Evolutionary conservation across 1,140 invertebrate species (phyloP), one percentile per base, ranked within the genome.

Genomic region (Cherax destructor): DNA sequence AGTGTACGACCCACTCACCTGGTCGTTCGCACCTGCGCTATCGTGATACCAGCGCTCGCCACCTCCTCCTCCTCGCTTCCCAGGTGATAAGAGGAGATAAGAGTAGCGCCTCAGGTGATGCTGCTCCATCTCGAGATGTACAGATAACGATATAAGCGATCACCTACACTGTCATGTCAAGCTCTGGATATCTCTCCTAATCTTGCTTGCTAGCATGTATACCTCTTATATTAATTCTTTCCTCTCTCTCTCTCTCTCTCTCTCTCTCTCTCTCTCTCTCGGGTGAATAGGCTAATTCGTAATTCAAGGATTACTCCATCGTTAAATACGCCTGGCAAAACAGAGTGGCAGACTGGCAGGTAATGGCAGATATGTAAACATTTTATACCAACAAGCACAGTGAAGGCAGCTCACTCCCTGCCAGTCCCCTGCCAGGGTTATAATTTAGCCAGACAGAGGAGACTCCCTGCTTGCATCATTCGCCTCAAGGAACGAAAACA

Each of bases 121-220:
- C n/a, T 30, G 21, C n/a, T 41, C 30, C 30, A n/a, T n/a, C n/a
- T 74, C 69, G 30, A 74, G 69, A 74, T 74, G 9, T 30, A 16
- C 24, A 74, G 69, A 74, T 74, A 74, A 74, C 6, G 24, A 30
- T 74, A 74, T 74, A 74, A 74, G 69, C 69, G 69, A 74, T 74
- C 69, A 30, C 69, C 69, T 21, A 10, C 69, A 30, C n/a, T n/a
- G 7, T 30, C 69, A 30, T 74, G 69, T 74, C 69, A 74, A 30
- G 69, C 16, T 74, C 69, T 30, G 5, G 69, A 1, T 74, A 74
- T 74, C 69, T 74, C 24, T 10, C 1, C 24, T 74, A n/a, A 74
- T 74, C 69, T 74, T 30, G 6, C 69, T 41, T 24, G 69, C n/a
- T n/a, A 9, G n/a, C 24, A 6, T 65, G 16, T 21, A 5, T 65